Evolutionary conservation across 2,797 vertebrate genomes (phyloP).

Genomic region (Atherinosoma microstoma): DNA sequence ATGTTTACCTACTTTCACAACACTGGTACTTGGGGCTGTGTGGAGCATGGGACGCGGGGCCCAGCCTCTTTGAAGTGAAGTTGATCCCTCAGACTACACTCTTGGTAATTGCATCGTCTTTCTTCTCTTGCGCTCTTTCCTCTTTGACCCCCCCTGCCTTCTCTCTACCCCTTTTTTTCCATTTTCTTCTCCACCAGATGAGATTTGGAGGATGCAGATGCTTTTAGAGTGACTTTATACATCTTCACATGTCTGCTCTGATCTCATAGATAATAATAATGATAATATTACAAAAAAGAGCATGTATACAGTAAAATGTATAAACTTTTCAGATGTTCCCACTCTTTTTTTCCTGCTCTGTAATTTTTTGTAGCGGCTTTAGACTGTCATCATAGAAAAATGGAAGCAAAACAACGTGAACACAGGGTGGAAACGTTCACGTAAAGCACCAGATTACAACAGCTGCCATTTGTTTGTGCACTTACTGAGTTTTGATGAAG

Average conservation of each 20-base stretch:
- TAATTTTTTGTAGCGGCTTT: slow-evolving; percentile 65
- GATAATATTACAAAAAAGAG: neutral
- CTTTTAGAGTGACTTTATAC: slow-evolving; percentile 61
- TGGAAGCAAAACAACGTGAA: slow-evolving; percentile 65
- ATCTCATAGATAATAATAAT: slow-evolving; percentile 52
- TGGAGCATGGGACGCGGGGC: slow-evolving; percentile 70
- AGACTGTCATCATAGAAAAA: slow-evolving; percentile 75
- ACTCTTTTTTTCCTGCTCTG: slow-evolving; percentile 18
- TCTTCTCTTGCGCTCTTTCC: slow-evolving; percentile 34
- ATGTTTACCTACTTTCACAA: slow-evolving; percentile 85
- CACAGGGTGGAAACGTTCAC: slow-evolving; percentile 65
- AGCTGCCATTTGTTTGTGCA: slow-evolving; percentile 66
- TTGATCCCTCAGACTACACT: slow-evolving; percentile 84
- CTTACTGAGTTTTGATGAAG: slow-evolving; percentile 66
- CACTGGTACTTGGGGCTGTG: slow-evolving; percentile 76
- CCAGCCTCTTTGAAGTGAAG: slow-evolving; percentile 85
- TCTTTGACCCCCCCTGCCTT: slow-evolving; percentile 1
- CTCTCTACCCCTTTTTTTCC: neutral
- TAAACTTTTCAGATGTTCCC: neutral
- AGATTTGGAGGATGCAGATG: slow-evolving; percentile 69
- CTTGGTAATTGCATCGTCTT: slow-evolving; percentile 81
- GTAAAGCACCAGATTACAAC: slow-evolving; percentile 67
- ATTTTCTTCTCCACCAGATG: slow-evolving; percentile 51
- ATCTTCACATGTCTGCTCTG: slow-evolving; percentile 50
- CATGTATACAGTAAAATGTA: neutral